Base-by-base conservation (phyloP, 92 coral and sea anemone genomes). In the Meandrina meandrites region DNA sequence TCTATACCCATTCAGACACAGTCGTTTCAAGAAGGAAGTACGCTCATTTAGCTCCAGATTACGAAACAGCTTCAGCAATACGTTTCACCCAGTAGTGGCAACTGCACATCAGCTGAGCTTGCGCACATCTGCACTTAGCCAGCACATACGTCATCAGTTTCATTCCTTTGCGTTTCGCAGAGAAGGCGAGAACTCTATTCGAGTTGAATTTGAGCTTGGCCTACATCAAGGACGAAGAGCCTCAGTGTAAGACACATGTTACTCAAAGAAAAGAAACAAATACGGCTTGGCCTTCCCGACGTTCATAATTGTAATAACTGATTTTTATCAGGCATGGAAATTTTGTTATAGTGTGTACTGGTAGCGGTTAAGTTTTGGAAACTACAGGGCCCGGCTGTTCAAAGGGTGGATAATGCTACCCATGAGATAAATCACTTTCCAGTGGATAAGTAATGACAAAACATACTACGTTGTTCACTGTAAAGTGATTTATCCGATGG, bases 1-100 rank as follows among this genome's bases (percentile, higher is more conserved):
- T 31, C 90, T 92, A 1, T 92, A 92, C 82, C 92, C 94, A 18
- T 92, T 89, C 71, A 83, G 92, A 73, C 94, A 92, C 68, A 79
- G 82, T 53, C 84, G 86, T 58, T 92, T 92, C 75, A 85, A 92
- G 75, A 85, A 84, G 27, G 94, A 92, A 81, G 31, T 89, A 60
- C 62, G 80, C 22, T 77, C 82, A 17, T 57, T 89, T 8, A 68
- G 57, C 31, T 64, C 82, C 31, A 51, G 80, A 31, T 31, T 92
- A 60, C 86, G 84, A 28, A 80, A 22, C 47, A 64, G 81, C 50
- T 35, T 86, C 42, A 87, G 73, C 47, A 79, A 87, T 37, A 78
- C 90, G 14, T 57, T 90, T 30, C 58, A 77, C 67, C 88, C 88
- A 30, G 64, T 85, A 0, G 76, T 78, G 66, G 88, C 27, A 7